Base-by-base conservation (phyloP, 2,797 vertebrate species). In the Holocentrus rufus region DNA sequence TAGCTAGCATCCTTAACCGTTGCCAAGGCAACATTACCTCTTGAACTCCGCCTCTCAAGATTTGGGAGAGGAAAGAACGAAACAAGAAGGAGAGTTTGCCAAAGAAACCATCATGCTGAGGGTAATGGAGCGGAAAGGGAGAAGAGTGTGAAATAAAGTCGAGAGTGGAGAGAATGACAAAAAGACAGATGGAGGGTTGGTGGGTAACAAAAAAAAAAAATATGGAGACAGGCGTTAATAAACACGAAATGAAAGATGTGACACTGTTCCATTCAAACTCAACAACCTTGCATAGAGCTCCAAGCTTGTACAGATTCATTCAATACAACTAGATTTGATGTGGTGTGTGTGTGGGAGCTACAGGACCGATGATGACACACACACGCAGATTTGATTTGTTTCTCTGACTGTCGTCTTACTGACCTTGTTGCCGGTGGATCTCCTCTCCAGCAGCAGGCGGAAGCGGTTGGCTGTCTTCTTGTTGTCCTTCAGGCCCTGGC, bases 401-500 rank as follows among this genome's bases (percentile, higher is more conserved):
- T 11, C 2, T 34, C 3, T 50, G 3, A 8, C 59, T 8, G 27
- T 63, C 64, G 4, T 23, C 15, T 46, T 4, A 49, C 91, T 89
- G 69, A 99, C 97, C 96, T 95, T 95, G 73, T 85, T 95, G 77
- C 92, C 90, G 0, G 52, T 62, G 13, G 93, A 87, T 50, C 96
- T 94, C 74, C 89, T 95, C 80, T 99, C 98, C 81, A 98, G 82
- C 72, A 98, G 94, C 53, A 99, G 94, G 18, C 98, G 95, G 92
- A 99, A 99, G n/a, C 85, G 93, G 91, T 97, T 98, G 80, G 92
- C 92, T 0, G 95, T 98, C 58, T 92, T 93, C 80, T 98, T 99
- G 92, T 99, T 99, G 93, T 99, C 98, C 92, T 98, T 99, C 81
- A 99, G 93, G 2, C 98, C 98, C 55, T 99, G 98, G 77, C 98